Evolutionary conservation across 1,140 invertebrate species (phyloP), one percentile per base, ranked within the genome.

Genomic region (Pectinophora gossypiella): DNA sequence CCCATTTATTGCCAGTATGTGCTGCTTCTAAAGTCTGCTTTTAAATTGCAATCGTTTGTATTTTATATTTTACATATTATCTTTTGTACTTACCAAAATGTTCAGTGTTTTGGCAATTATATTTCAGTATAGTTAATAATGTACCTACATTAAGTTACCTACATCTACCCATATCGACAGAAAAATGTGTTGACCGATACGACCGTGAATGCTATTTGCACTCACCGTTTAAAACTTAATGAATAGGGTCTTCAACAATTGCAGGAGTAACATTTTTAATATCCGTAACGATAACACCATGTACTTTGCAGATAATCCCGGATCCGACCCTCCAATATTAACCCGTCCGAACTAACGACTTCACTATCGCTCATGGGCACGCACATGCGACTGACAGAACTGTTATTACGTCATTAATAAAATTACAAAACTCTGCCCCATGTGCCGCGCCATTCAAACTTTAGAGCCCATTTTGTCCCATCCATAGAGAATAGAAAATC

Each of bases 381-480:
- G 78, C 80, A 81, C 83, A 86, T 86, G 83, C 75, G 75, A 59
- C 61, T 87, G 84, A 87, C 84, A 87, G 72, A 72, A 80, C 79
- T 82, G 83, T 87, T 87, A 87, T 87, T 87, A 87, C 83, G 74
- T 87, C 83, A 87, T 87, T 87, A 87, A 87, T 87, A 87, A 87
- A 87, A 87, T 87, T 87, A 87, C 83, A 87, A 87, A 85, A 87
- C 73, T 84, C 68, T 54, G 53, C 66, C 68, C 73, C 83, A 83
- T 86, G 81, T 86, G 83, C 68, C 63, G 64, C 27, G 59, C 59
- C 59, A 58, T 59, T 62, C 60, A 48, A 68, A 78, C 59, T 80
- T 82, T 80, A 80, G 64, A 69, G 63, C 65, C 72, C 70, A 68
- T 78, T 73, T 58, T 40, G 62, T n/a, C 27, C 27, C 27, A n/a